These are phyloP conservation scores for Drosophila barbarae DNA, from an alignment of 2,888 invertebrate genomes.

Conservation along the genomic window DNA sequence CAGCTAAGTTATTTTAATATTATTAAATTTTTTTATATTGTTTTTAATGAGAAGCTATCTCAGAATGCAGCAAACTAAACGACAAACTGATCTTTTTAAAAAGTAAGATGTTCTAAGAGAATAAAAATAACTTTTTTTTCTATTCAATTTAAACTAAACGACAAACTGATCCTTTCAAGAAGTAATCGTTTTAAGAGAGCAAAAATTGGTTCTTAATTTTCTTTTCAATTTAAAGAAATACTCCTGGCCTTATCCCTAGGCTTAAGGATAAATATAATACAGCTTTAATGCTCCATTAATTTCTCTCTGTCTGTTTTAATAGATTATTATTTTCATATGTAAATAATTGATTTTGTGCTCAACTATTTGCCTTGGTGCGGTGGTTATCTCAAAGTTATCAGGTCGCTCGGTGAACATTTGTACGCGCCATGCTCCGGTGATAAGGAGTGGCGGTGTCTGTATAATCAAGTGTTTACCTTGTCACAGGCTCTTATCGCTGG, in stretches of 20 bases:
- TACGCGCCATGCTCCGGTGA: slow-evolving; percentile 14
- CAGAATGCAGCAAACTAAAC: too few relatives aligned
- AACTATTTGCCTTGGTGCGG: slow-evolving; percentile 9
- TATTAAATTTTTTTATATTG: background rate
- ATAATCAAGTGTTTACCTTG: slow-evolving; percentile 33
- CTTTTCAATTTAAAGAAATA: background rate
- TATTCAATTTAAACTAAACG: too few relatives aligned
- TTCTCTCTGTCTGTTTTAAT: background rate
- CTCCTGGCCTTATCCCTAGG: background rate
- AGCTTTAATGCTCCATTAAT: background rate
- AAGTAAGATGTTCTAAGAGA: too few relatives aligned
- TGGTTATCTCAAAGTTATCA: slow-evolving; percentile 31
- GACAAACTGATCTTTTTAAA: too few relatives aligned
- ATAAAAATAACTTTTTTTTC: too few relatives aligned
- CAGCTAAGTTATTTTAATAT: background rate
- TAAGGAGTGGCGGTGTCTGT: slow-evolving; percentile 8
- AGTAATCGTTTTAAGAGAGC: background rate
- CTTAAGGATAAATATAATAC: background rate
- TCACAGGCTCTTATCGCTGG: slow-evolving; percentile 9
- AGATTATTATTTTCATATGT: background rate
- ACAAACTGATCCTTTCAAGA: too few relatives aligned
- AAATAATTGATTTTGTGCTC: background rate
- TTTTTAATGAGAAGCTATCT: background rate
- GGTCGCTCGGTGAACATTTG: slow-evolving; percentile 25
- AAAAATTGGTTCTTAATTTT: background rate